Evolutionary conservation across 2,888 invertebrate genomes (phyloP), one percentile per base, ranked within the genome.

Genomic region (Theodoxus fluviatilis): DNA sequence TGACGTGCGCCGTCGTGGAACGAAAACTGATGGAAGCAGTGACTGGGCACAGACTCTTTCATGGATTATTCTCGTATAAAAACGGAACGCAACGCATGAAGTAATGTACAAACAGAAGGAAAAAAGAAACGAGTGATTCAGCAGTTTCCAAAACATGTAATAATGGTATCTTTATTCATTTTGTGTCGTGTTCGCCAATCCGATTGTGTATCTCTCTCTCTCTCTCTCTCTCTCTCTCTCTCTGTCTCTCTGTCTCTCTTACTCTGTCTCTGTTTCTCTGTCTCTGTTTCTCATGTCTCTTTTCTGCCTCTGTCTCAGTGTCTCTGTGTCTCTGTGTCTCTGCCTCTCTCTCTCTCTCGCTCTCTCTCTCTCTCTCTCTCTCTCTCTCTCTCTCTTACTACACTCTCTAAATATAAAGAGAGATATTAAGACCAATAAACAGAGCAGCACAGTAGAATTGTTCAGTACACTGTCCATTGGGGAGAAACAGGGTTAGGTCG

Each of bases 371-470:
- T 63, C 66, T 63, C 61, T 35, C 65, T 57, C 69, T 66, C 57
- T 40, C 57, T 57, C 69, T 69, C 69, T 65, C 69, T 38, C 40
- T 43, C 65, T 65, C 40, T 38, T 25, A 43, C 65, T 64, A n/a
- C 40, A 9, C 38, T 64, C 64, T 6, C 40, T 38, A n/a, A n/a
- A n/a, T n/a, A n/a, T n/a, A n/a, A n/a, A n/a, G n/a, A n/a, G n/a
- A n/a, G n/a, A n/a, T n/a, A n/a, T n/a, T n/a, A n/a, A n/a, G n/a
- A n/a, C n/a, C n/a, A n/a, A n/a, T n/a, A n/a, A n/a, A n/a, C n/a
- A n/a, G n/a, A n/a, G n/a, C n/a, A n/a, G n/a, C n/a, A n/a, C n/a
- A n/a, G n/a, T n/a, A n/a, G n/a, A n/a, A n/a, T n/a, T n/a, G n/a
- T n/a, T n/a, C n/a, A n/a, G n/a, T n/a, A n/a, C n/a, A n/a, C n/a